Conservation (phyloP, 2,113 vertebrate genomes). For the Spermophilus dauricus region DNA sequence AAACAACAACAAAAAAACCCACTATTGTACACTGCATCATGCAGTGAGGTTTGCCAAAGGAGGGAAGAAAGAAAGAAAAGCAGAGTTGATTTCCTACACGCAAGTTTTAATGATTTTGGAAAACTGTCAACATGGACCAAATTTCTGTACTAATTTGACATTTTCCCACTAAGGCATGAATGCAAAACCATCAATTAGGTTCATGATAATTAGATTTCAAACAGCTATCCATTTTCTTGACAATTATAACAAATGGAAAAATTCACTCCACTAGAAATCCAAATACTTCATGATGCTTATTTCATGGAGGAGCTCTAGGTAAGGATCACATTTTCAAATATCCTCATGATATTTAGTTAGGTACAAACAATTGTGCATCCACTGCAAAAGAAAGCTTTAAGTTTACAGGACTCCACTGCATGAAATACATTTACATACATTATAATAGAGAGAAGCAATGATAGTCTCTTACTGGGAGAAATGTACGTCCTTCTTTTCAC, state of each 20-base stretch:
- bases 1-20: not conserved
- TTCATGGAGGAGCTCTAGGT: not conserved
- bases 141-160: slow-evolving; percentile 68
- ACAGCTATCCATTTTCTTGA: slow-evolving; percentile 40
- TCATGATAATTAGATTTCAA: slow-evolving; percentile 55
- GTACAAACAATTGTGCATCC: not conserved
- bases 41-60: slow-evolving; percentile 46
- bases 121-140: slow-evolving; percentile 68
- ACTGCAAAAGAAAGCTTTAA: not conserved
- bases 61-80: slow-evolving; percentile 18
- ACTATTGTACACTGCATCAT: slow-evolving; percentile 62
- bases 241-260: slow-evolving; percentile 65
- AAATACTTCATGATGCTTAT: slow-evolving; percentile 43
- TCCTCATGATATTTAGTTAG: not conserved
- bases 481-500: slow-evolving; percentile 54
- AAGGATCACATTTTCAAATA: not conserved
- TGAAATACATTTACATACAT: slow-evolving; percentile 47
- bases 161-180: slow-evolving; percentile 60
- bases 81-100: slow-evolving; percentile 52
- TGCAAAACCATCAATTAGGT: slow-evolving; percentile 35
- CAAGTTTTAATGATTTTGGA: slow-evolving; percentile 72
- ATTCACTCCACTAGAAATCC: not conserved
- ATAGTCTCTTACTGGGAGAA: slow-evolving; percentile 59
- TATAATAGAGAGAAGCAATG: slow-evolving; percentile 46
- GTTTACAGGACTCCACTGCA: not conserved